Base-by-base conservation (phyloP, 2,888 invertebrate species). In the Cantharis rustica region DNA sequence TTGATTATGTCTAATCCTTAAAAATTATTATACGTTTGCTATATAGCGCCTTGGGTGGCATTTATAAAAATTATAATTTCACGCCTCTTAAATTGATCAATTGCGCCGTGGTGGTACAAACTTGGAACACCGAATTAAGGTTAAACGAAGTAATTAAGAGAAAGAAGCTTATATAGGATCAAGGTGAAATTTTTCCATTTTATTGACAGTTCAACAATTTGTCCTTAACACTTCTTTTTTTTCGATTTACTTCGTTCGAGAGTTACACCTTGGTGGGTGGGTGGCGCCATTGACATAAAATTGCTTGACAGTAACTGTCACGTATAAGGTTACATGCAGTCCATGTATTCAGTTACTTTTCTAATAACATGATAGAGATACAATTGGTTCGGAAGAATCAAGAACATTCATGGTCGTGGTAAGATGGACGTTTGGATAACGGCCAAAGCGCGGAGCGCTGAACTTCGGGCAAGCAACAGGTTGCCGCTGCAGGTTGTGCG, bases 251-350 rank as follows among this genome's bases (percentile, higher is more conserved):
- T 68, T 10, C 16, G 68, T 26, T 31, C 17, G 17, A n/a, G 70
- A 20, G 3, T 16, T 16, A 15, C 31, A 47, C 47, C 73, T 20
- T 62, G 68, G 73, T 76, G 76, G 73, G 76, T 76, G 76, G 76
- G 76, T 76, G 76, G 76, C 71, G 73, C 69, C 68, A 73, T 73
- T 68, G 73, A 73, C 76, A 75, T 76, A 76, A 76, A 73, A 73
- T 73, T 64, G 68, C 62, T 66, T 76, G 76, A 76, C 76, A 73
- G 61, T 76, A 71, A 76, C 63, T 73, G 76, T 73, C 76, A 68
- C 20, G 72, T 61, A 61, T 76, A 73, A 72, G 71, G 76, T 76
- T 76, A 70, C 76, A 27, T 63, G 68, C 47, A 23, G 64, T 61
- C 72, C 68, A 71, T 61, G 76, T 69, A 69, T 76, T 69, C 27